A percentile compares a stretch with the other conserved stretches of the same genome.
phyloP scores from a whole-genome alignment of 2,113 vertebrate genomes.

The Eclectus roratus region DNA sequence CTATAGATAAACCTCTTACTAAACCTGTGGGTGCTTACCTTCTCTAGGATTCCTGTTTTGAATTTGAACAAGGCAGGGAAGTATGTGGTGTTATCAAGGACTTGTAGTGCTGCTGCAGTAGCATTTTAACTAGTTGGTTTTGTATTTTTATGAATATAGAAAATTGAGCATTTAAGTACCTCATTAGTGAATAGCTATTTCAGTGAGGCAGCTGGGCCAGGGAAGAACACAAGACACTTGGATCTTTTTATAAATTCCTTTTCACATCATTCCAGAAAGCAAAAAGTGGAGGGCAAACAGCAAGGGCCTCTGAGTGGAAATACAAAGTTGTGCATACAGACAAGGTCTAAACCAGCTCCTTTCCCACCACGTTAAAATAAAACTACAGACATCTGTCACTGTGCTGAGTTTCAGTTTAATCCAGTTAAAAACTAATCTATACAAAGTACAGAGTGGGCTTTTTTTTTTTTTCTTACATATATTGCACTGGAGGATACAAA shows the following conservation, averaged over 20 bases:
- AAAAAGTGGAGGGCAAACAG: background rate
- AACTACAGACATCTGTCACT: background rate
- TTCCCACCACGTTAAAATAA: background rate
- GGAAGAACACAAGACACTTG: background rate
- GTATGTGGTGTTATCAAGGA: background rate
- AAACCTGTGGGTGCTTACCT: background rate
- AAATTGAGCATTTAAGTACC: background rate
- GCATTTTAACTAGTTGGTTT: background rate
- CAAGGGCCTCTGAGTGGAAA: background rate
- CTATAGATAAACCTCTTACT: background rate
- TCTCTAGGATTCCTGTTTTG: background rate
- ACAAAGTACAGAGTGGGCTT: conserved; percentile 37
- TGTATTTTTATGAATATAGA: background rate
- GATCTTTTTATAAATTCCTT: background rate
- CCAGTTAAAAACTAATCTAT: conserved; percentile 64
- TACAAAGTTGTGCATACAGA: background rate
- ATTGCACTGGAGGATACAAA: conserved; percentile 50
- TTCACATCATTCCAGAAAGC: background rate
- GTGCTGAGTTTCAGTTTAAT: conserved; percentile 65
- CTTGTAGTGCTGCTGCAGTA: background rate
- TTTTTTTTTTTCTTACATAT: conserved; percentile 13
- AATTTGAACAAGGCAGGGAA: background rate
- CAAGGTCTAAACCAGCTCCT: background rate
- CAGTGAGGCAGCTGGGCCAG: background rate
- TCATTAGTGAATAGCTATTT: background rate